phyloP scores from a whole-genome alignment of 1,140 invertebrate genomes.

The Drosophila obscura region DNA sequence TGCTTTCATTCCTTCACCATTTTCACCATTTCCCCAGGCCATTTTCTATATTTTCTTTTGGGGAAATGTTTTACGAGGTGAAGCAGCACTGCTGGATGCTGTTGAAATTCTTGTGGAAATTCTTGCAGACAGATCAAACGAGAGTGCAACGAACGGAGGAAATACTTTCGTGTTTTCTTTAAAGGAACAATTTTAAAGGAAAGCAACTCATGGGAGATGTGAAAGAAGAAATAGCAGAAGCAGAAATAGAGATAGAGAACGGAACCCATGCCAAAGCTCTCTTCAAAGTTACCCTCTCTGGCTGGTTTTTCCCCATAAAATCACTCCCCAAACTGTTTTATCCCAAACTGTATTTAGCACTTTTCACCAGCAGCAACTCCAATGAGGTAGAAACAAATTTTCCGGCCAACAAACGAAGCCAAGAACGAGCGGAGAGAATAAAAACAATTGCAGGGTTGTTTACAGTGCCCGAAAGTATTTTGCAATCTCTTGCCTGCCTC shows the following conservation, averaged over 20 bases:
- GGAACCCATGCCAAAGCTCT: too few species aligned
- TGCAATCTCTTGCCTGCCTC: constrained; percentile 38
- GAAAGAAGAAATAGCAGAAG: too few species aligned
- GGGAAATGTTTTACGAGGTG: too few species aligned
- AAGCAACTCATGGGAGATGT: too few species aligned
- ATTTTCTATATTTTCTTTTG: background rate
- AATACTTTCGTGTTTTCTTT: too few species aligned
- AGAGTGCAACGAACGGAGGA: too few species aligned
- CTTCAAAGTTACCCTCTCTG: too few species aligned
- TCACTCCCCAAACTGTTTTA: background rate
- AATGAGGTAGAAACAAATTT: constrained; percentile 41
- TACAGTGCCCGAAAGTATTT: constrained; percentile 42
- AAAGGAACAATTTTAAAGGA: too few species aligned
- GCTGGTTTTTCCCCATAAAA: background rate
- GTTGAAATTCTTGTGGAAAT: too few species aligned
- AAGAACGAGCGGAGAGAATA: background rate
- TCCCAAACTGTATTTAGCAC: constrained; percentile 13
- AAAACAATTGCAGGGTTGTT: constrained; percentile 40
- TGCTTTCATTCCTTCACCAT: background rate
- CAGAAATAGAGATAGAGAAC: too few species aligned
- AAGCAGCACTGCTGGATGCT: too few species aligned
- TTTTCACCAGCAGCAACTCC: constrained; percentile 11
- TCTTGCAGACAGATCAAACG: too few species aligned
- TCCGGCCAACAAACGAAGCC: background rate
- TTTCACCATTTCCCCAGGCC: background rate